phyloP scores from a whole-genome alignment of 2,888 invertebrate genomes.

The Noctua janthe region DNA sequence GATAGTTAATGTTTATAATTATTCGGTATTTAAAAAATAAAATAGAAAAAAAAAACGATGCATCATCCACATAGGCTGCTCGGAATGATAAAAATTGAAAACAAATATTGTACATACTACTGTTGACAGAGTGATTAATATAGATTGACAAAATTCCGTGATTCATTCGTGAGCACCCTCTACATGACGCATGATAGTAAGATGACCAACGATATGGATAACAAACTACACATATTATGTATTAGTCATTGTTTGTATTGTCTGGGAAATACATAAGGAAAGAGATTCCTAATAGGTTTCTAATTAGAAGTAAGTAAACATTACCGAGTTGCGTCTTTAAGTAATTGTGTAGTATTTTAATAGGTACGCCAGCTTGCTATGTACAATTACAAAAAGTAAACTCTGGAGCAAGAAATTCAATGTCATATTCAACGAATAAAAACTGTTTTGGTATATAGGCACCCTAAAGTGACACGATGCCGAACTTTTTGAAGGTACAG shows the following conservation, averaged over 20 bases:
- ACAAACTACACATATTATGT: background rate
- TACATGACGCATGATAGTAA: constrained; percentile 14
- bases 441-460: background rate
- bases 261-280: constrained; percentile 23
- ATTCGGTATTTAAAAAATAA: background rate
- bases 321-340: background rate
- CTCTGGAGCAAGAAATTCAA: background rate
- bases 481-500: background rate
- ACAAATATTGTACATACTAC: background rate
- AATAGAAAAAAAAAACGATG: background rate
- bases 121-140: constrained; percentile 8
- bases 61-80: background rate
- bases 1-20: background rate
- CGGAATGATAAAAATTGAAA: background rate
- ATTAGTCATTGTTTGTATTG: constrained; percentile 22
- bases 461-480: background rate
- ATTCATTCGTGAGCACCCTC: background rate
- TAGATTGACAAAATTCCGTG: background rate
- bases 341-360: background rate
- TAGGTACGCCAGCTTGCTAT: background rate
- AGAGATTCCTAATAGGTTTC: background rate
- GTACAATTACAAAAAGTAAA: background rate
- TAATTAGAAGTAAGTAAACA: background rate
- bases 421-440: background rate
- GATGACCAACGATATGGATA: constrained; percentile 11